These are phyloP conservation scores for Otis tarda DNA, from an alignment of 2,113 vertebrate species.

Conservation along the genomic window DNA sequence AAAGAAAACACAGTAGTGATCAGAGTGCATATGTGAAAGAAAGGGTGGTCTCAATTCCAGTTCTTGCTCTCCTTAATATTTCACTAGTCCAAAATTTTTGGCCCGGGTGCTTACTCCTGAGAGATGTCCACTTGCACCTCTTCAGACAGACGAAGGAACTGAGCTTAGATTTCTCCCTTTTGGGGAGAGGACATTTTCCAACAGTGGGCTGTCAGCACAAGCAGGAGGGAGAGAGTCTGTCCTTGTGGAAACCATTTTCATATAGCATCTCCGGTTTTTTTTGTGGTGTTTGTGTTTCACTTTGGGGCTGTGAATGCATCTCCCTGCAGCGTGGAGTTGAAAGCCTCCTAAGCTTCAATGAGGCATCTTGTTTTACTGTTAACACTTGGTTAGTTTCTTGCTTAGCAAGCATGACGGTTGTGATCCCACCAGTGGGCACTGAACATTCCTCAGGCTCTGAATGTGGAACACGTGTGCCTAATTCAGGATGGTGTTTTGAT, in stretches of 20 bases:
- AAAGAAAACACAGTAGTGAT: neutral
- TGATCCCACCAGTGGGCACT: neutral
- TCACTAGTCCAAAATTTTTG: neutral
- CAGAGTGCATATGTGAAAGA: neutral
- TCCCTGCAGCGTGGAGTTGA: neutral
- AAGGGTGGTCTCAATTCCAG: neutral
- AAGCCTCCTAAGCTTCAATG: neutral
- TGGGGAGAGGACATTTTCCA: neutral
- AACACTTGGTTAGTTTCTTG: neutral
- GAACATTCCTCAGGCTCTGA: neutral
- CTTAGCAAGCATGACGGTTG: neutral
- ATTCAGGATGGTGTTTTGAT: neutral
- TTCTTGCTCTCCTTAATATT: neutral
- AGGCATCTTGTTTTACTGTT: neutral
- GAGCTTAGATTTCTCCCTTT: neutral
- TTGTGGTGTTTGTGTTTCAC: neutral
- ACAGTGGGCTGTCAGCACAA: neutral
- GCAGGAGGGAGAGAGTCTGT: neutral
- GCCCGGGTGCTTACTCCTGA: neutral
- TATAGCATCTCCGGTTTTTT: neutral
- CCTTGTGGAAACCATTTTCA: neutral
- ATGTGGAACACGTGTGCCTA: neutral
- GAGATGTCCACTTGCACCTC: neutral
- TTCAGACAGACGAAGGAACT: neutral
- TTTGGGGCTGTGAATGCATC: neutral